Evolutionary conservation across 2,113 vertebrate genomes (phyloP).

Genomic region (Pionites leucogaster): DNA sequence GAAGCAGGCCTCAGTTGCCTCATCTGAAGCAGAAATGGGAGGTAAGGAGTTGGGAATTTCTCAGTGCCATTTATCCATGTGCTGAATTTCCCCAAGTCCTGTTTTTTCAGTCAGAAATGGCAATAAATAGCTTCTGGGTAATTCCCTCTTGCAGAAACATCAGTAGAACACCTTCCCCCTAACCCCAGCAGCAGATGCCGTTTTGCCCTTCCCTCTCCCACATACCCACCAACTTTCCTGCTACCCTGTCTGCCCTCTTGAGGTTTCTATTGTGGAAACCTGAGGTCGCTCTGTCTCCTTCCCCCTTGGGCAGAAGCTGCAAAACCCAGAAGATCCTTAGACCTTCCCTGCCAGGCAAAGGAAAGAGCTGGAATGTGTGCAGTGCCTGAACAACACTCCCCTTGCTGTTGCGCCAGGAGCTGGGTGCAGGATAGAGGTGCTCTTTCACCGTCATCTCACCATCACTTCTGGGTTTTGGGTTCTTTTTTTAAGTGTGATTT

Average conservation of each 20-base stretch:
- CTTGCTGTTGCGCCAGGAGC: neutral
- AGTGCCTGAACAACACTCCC: neutral
- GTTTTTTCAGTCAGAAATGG: neutral
- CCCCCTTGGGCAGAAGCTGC: neutral
- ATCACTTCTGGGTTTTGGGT: neutral
- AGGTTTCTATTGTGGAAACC: neutral
- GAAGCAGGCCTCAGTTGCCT: neutral
- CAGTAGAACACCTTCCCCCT: neutral
- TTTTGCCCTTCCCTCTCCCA: neutral
- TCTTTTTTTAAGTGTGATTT: neutral
- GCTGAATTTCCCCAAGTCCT: neutral
- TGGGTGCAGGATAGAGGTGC: neutral
- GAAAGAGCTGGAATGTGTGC: rapidly evolving
- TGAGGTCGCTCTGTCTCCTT: neutral
- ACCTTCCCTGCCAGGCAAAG: neutral
- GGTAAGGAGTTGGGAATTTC: neutral
- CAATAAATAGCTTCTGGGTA: neutral
- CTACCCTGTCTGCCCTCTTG: neutral
- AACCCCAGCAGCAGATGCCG: neutral
- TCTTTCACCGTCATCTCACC: neutral
- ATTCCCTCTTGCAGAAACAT: neutral
- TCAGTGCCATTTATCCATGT: neutral
- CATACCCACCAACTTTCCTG: neutral
- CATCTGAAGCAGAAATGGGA: neutral
- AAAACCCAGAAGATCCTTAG: neutral